Conservation (phyloP, 1,140 invertebrate species). For the Pseudomyrmex sp. region DNA sequence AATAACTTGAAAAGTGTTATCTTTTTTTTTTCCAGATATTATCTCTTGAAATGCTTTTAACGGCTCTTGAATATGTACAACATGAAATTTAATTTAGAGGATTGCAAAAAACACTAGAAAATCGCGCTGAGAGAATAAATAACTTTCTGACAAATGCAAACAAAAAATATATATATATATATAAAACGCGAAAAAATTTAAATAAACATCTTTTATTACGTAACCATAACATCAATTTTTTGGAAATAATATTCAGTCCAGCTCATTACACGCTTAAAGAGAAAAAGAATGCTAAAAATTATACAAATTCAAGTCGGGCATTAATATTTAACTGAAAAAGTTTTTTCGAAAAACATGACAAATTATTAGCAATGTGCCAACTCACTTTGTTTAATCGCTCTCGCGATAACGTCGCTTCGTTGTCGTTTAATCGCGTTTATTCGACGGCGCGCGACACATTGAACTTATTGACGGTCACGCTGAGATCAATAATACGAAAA, state of each 20-base stretch:
- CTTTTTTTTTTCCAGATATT: neutral
- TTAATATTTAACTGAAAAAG: neutral
- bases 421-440: conserved; percentile 50
- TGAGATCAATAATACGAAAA: conserved; percentile 63
- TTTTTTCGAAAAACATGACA: neutral
- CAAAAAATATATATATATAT: no score
- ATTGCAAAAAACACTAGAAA: neutral
- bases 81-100: neutral
- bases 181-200: no score
- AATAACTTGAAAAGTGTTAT: neutral
- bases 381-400: neutral
- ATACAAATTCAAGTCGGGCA: no score
- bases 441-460: conserved; percentile 19
- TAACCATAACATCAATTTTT: no score
- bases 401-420: conserved; percentile 56
- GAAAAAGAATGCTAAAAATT: no score
- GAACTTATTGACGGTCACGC: conserved; percentile 38
- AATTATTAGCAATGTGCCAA: neutral
- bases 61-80: neutral
- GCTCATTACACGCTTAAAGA: no score
- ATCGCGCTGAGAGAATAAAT: neutral
- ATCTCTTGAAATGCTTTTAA: neutral
- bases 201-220: no score
- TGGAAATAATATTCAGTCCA: no score
- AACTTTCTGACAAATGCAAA: neutral